Percentiles rank a stretch among this genome's conserved stretches.
Evolutionary conservation across 64 coral and sea anemone species (phyloP).

Genomic region (Cladopsammia gracilis): DNA sequence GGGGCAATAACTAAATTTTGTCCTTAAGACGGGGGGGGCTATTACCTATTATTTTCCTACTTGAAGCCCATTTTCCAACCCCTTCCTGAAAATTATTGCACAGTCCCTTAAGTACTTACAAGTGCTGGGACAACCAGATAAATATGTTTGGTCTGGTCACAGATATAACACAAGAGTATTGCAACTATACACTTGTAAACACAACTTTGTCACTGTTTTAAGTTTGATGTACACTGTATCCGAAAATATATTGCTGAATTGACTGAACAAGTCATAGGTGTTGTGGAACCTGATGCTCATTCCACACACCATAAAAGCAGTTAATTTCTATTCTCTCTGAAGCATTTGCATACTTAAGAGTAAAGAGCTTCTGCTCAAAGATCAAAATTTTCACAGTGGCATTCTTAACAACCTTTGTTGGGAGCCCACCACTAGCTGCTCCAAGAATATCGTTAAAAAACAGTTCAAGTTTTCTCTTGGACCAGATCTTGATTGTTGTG

Average conservation of each 20-base stretch:
- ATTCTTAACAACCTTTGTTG: conserved; percentile 66
- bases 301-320: conserved; percentile 86
- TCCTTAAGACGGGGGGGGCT: no score
- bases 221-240: no score
- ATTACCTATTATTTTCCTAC: no score
- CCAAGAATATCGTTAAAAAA: conserved; percentile 81
- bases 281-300: conserved; percentile 79
- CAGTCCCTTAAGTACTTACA: conserved; percentile 29
- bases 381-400: conserved; percentile 68
- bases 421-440: conserved; percentile 62
- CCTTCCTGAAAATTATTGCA: no score
- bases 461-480: conserved; percentile 75
- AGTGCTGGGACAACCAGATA: conserved; percentile 58
- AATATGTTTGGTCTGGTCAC: conserved; percentile 51
- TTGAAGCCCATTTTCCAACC: no score
- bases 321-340: conserved; percentile 72
- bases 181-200: conserved; percentile 68
- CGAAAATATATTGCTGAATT: conserved; percentile 15
- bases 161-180: conserved; percentile 61
- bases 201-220: conserved; percentile 51
- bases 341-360: conserved; percentile 71
- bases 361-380: conserved; percentile 65
- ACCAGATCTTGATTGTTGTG: conserved; percentile 67
- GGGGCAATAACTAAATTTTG: no score
- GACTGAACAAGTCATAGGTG: conserved; percentile 61